Percentiles rank a stretch among this genome's conserved stretches.
Conservation (phyloP, 2,797 vertebrate genomes). For the Pagetopsis macropterus region DNA sequence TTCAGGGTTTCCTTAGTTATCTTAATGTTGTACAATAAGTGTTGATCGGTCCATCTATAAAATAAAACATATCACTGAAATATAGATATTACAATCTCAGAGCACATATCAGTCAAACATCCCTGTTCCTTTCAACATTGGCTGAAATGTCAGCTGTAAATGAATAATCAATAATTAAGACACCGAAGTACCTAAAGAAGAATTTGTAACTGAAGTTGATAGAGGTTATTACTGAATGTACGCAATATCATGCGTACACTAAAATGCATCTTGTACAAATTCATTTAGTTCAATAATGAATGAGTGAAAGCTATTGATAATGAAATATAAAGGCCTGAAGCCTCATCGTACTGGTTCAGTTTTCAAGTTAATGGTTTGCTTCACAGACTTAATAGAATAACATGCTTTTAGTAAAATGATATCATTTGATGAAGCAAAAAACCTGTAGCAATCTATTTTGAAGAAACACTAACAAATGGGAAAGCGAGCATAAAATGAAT, state of each 20-base stretch:
- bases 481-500: constrained; percentile 2
- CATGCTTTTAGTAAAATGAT: constrained; percentile 12
- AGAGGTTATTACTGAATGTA: constrained; percentile 19
- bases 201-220: constrained; percentile 31
- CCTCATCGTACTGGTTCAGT: constrained; percentile 18
- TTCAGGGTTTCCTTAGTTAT: background rate
- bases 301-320: constrained; percentile 25
- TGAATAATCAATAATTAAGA: constrained; percentile 22
- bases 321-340: constrained; percentile 16
- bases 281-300: constrained; percentile 23
- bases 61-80: background rate
- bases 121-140: constrained; percentile 17
- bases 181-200: constrained; percentile 15
- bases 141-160: constrained; percentile 19
- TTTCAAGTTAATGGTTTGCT: constrained; percentile 19
- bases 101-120: background rate
- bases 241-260: constrained; percentile 21
- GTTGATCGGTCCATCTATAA: background rate
- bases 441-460: background rate
- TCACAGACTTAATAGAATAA: constrained; percentile 30
- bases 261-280: constrained; percentile 36
- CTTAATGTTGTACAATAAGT: background rate
- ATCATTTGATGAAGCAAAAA: constrained; percentile 20
- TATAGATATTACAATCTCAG: background rate
- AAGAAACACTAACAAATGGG: constrained; percentile 27